Evolutionary conservation across 2,797 vertebrate genomes (phyloP), one percentile per base, ranked within the genome.

Genomic region (Leptoclinus maculatus): DNA sequence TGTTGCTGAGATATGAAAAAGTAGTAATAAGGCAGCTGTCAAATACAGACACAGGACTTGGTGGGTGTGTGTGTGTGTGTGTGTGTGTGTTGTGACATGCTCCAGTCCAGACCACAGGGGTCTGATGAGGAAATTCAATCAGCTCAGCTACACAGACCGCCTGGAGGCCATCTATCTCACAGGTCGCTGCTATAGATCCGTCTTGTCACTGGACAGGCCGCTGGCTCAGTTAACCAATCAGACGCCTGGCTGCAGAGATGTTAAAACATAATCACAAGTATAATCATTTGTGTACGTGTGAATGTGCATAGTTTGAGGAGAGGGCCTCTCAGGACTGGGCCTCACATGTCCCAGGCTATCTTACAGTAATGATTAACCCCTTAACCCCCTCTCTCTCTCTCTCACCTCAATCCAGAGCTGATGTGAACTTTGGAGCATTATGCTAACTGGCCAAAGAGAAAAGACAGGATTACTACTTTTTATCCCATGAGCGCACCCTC

Each of bases 11-110:
- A 89, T 88, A 90, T 88, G 87, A 89, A 81, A 34, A 71, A 87
- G 71, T 83, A 78, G 83, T 84, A 88, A 84, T 95, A 94, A 95
- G 94, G 94, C 94, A 94, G 91, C 93, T 88, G 92, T 94, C 91
- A 84, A 78, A 89, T 90, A 91, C 89, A 92, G 83, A 93, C 90
- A 68, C 76, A 73, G 80, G 84, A 85, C 75, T 66, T 76, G 68
- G 85, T 11, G 76, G 45, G 71, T 57, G 39, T 32, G 75, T 27
- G 71, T 29, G 71, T 9, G 38, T 7, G 65, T 17, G 71, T 38
- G 45, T 12, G 23, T 70, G 76, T 79, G 67, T 75, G 78, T 64
- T 80, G 73, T 74, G 82, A 90, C 89, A 83, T 59, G 85, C 80
- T 91, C 64, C 74, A 71, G 70, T 82, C 78, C 80, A 84, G 83